Base-by-base conservation (phyloP, 2,888 invertebrate species). In the Pterostichus madidus region DNA sequence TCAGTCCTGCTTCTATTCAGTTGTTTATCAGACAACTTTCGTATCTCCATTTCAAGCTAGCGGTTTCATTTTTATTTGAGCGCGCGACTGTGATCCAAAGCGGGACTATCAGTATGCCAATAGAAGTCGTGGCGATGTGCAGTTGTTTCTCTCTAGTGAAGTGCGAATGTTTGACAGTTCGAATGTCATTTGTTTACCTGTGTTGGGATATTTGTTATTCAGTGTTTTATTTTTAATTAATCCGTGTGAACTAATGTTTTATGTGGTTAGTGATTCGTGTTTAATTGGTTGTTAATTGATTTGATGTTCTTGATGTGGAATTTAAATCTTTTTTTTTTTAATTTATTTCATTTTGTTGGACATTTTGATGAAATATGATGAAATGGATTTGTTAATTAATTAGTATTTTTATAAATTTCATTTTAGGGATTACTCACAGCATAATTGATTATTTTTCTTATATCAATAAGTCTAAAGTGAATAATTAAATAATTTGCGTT, bases 61-160 rank as follows among this genome's bases (percentile, higher is more conserved):
- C 68, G 68, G 68, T 71, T 71, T 15, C 31, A 71, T 71, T 71
- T 68, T 68, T 68, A 35, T 49, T 52, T 49, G 24, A 5, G 52
- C 52, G 75, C 32, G 49, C 49, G 10, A 13, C 32, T 59, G 39
- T 15, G 44, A 10, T 8, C 68, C 39, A 71, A 39, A 44, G 5
- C 68, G 10, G 44, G 15, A 17, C 31, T 75, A 75, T 75, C 75
- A 75, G 75, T 75, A 31, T 24, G n/a, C 31, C 75, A 49, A 75
- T 75, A 75, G 75, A 75, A 75, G 49, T 75, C 49, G 75, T n/a
- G 49, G 13, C 44, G 32, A n/a, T 75, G 49, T 31, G 52, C 32
- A 52, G 52, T 73, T 59, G 59, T 64, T 64, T 64, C 64, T 31
- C 64, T 31, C 64, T 13, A 64, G 64, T 64, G 32, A 64, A 64